Percentiles rank a stretch among this genome's conserved stretches.
Evolutionary conservation across 92 coral and sea anemone genomes (phyloP).

Genomic region (Anthopleura xanthogrammica): DNA sequence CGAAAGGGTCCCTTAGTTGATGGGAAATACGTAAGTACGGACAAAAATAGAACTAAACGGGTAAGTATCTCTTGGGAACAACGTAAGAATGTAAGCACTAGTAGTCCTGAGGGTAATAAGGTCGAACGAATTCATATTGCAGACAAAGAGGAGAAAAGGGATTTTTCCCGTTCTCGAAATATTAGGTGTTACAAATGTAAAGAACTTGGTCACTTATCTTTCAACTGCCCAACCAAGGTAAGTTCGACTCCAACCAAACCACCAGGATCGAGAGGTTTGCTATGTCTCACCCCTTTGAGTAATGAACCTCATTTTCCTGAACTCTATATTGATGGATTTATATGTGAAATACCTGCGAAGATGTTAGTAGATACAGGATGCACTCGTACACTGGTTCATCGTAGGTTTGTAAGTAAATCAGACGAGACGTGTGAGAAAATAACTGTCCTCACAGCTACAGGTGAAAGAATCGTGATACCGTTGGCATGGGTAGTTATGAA

Average conservation of each 20-base stretch:
- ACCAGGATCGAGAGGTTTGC: not conserved
- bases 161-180: not conserved
- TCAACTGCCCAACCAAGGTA: constrained; percentile 7
- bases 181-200: constrained; percentile 14
- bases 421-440: constrained; percentile 10
- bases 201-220: constrained; percentile 12
- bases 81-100: not conserved
- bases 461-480: constrained; percentile 44
- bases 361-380: constrained; percentile 33
- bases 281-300: constrained; percentile 33
- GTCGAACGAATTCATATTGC: not conserved
- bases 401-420: constrained; percentile 12
- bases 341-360: constrained; percentile 20
- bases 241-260: constrained; percentile 7
- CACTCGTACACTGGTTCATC: constrained; percentile 12
- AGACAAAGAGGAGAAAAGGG: constrained; percentile 4
- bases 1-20: constrained; percentile 59
- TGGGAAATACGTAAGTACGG: constrained; percentile 42
- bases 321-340: not conserved
- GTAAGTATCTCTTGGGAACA: not conserved
- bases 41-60: constrained; percentile 5
- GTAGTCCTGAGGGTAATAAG: not conserved
- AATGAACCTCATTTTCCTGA: not conserved
- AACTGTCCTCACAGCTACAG: constrained; percentile 41
- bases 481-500: constrained; percentile 41